phyloP scores from a whole-genome alignment of 2,888 invertebrate species.

The Ornithoptera alexandrae region DNA sequence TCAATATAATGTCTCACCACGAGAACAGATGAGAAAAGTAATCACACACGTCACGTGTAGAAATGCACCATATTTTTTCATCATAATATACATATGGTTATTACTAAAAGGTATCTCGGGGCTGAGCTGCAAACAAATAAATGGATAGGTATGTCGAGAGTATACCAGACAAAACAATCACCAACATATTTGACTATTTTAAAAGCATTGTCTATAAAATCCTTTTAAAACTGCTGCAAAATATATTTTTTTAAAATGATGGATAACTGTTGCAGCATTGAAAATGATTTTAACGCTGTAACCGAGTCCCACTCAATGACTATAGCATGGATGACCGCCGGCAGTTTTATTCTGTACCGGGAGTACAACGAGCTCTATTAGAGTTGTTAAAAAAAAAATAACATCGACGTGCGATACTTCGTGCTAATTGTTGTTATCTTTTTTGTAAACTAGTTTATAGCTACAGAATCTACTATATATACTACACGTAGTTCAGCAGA shows the following conservation, averaged over 20 bases:
- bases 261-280: not conserved
- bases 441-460: not conserved
- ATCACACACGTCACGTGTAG: too few species aligned
- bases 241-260: not conserved
- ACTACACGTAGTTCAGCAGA: too few species aligned
- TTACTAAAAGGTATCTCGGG: too few species aligned
- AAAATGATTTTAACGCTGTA: not conserved
- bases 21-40: too few species aligned
- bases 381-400: not conserved
- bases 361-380: not conserved
- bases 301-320: not conserved
- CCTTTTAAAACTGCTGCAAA: not conserved
- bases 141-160: too few species aligned
- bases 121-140: too few species aligned
- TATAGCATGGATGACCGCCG: not conserved
- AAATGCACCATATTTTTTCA: too few species aligned
- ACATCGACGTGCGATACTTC: not conserved
- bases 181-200: not conserved
- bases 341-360: not conserved
- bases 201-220: not conserved
- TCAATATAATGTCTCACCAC: too few species aligned
- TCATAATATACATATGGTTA: too few species aligned
- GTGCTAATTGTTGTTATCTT: not conserved
- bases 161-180: not conserved
- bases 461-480: too few species aligned